phyloP scores from a whole-genome alignment of 2,113 vertebrate genomes.

The Oncorhynchus gorbuscha region DNA sequence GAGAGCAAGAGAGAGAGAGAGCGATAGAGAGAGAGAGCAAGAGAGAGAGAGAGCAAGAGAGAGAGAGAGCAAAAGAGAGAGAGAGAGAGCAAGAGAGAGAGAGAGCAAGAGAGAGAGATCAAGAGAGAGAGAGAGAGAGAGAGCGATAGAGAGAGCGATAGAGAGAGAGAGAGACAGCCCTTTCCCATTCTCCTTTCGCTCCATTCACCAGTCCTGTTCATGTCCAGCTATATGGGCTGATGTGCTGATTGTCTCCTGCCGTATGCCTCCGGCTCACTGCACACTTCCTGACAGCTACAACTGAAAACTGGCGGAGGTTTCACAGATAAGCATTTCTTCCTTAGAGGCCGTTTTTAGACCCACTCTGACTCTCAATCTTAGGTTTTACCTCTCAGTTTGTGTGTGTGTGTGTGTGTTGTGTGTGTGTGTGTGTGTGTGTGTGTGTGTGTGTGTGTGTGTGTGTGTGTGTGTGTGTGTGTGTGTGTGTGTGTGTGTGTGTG shows the following conservation, averaged over 20 bases:
- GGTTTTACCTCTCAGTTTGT: neutral
- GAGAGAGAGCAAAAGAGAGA: too few relatives aligned
- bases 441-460: neutral
- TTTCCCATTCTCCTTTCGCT: constrained; percentile 6
- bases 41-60: too few relatives aligned
- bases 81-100: too few relatives aligned
- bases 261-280: neutral
- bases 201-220: neutral
- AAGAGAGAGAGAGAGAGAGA: too few relatives aligned
- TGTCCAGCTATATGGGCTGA: neutral
- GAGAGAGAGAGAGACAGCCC: neutral
- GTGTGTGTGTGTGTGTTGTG: neutral
- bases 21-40: too few relatives aligned
- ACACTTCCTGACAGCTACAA: neutral
- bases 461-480: neutral
- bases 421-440: neutral
- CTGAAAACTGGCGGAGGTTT: neutral
- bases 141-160: too few relatives aligned
- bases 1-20: too few relatives aligned
- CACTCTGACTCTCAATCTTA: neutral
- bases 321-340: neutral
- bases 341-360: neutral
- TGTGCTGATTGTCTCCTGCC: neutral
- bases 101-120: too few relatives aligned
- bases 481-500: neutral